phyloP scores from a whole-genome alignment of 2,888 invertebrate genomes.

The Metacarcinus magister region DNA sequence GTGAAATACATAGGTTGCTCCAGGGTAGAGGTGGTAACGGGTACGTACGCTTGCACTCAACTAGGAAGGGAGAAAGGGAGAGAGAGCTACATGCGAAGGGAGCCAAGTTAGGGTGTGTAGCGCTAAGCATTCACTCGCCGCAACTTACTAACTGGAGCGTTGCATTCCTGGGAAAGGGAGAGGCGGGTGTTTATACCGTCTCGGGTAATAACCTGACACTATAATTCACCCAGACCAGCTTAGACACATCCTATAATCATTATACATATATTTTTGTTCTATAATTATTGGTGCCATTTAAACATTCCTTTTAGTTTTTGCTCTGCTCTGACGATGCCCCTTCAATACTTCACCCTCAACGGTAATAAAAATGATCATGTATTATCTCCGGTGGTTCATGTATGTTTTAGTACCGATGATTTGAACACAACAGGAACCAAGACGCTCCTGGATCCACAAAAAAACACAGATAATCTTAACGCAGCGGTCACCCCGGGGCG shows the following conservation, averaged over 20 bases:
- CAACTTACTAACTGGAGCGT: background rate
- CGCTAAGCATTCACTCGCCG: background rate
- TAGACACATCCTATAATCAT: conserved; percentile 23
- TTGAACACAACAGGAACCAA: conserved; percentile 20
- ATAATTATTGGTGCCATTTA: conserved; percentile 15
- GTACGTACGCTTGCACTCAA: background rate
- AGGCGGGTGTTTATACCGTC: background rate
- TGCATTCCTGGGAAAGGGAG: background rate
- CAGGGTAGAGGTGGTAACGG: background rate
- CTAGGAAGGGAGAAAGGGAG: background rate
- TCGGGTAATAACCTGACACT: background rate
- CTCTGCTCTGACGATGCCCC: background rate
- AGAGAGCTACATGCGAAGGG: background rate
- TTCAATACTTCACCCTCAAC: conserved; percentile 9
- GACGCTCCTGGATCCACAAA: conserved; percentile 26
- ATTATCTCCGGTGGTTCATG: background rate
- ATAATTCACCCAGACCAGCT: conserved; percentile 1
- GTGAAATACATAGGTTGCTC: background rate
- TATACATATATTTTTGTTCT: conserved; percentile 19
- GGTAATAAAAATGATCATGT: conserved; percentile 40
- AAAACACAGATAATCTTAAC: conserved; percentile 23
- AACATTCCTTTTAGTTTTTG: background rate
- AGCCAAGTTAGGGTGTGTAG: background rate
- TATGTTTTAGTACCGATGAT: background rate
- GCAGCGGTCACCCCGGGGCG: background rate